Base-by-base conservation (phyloP, 1,140 invertebrate genomes). In the Hypothenemus hampei region DNA sequence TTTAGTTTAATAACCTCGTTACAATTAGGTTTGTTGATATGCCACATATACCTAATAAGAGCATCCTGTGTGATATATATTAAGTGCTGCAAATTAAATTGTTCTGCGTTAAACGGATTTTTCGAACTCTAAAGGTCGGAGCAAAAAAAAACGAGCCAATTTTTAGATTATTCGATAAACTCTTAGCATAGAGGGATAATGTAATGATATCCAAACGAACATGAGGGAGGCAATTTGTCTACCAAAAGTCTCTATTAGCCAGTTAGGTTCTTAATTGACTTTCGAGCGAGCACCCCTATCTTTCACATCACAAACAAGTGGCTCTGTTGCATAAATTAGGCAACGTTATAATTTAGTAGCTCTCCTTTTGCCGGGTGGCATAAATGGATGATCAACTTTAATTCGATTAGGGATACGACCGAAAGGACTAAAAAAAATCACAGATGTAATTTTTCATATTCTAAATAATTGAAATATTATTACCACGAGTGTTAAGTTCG, bases 1-100 rank as follows among this genome's bases (percentile, higher is more conserved):
- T 16, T 59, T 62, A 62, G 62, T 64, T 62, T 64, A 64, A 62
- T 62, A 64, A 64, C 62, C 62, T 61, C 46, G 57, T 59, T 58
- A 61, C 57, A 58, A 57, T 59, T 62, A 60, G 57, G 57, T 62
- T 60, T 59, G 60, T 62, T 52, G 47, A 51, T 56, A 57, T 57
- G 43, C 44, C 44, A 60, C 58, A 60, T 57, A 58, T 54, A 40
- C 35, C 55, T 62, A 64, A 64, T 62, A 58, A 62, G 60, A 59
- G 59, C 60, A 64, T 64, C 62, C 62, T 64, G 60, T 58, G 45
- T 64, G 51, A 58, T 60, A 58, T 60, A 40, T 55, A 64, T 64
- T 59, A 60, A 56, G 54, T 62, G 62, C 49, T 57, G 60, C 62
- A 62, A 64, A 64, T 61, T 62, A 59, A 60, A 64, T 64, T 64